Evolutionary conservation across 1,140 invertebrate genomes (phyloP), one percentile per base, ranked within the genome.

Genomic region (Hylaeus anthracinus): DNA sequence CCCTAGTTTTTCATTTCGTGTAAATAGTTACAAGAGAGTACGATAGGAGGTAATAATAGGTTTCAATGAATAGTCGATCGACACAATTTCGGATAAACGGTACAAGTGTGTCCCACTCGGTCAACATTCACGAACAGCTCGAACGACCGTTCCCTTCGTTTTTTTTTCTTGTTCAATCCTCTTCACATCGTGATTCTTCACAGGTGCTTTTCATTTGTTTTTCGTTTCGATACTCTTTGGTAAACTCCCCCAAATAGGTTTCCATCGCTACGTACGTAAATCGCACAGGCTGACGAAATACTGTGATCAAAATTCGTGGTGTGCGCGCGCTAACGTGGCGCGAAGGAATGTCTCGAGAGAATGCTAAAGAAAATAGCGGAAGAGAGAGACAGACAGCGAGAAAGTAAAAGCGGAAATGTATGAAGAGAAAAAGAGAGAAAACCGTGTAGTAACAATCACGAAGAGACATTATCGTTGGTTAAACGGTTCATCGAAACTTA

Each of bases 11-110:
- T 80, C 77, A 53, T 66, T 79, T 85, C 69, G 67, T 84, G 82
- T 85, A 86, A 89, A 78, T 88, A 87, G 81, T 84, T 88, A 87
- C 82, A 81, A 89, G 80, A 88, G 69, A 87, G 81, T 88, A 87
- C 83, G 86, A 85, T 85, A 86, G 83, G 86, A 85, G 77, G 82
- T 85, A 87, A 83, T 79, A 85, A 89, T 65, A 88, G 79, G 63
- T 88, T 86, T 26, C 26, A 26, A 86, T 79, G 86, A 80, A 84
- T 79, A 89, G 80, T 87, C 83, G 87, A 89, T 86, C 71, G 85
- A 89, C 75, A 89, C 79, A 84, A 84, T 84, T 81, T 71, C 71
- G 71, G 72, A 39, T 72, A 77, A 75, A 39, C 73, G 53, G 67
- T 85, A 82, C 64, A 83, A 81, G 75, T 65, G 58, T 81, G 58